Evolutionary conservation across 2,888 invertebrate genomes (phyloP).

Genomic region (Nomada ferruginata): DNA sequence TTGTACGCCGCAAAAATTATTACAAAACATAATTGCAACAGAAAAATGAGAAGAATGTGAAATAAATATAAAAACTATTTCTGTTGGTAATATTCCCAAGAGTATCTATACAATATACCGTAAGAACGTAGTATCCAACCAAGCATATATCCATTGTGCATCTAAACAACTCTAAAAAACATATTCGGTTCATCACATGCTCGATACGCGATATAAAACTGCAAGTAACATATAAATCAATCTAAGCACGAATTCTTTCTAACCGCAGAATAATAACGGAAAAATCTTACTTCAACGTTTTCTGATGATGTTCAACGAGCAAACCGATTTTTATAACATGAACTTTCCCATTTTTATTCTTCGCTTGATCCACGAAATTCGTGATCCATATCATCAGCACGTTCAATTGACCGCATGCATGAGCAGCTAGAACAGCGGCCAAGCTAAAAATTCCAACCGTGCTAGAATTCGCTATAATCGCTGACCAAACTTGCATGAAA

Average conservation of each 20-base stretch:
- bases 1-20: too few relatives aligned
- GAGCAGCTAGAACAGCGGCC: constrained; percentile 62
- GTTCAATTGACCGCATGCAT: constrained; percentile 70
- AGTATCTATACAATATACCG: constrained; percentile 27
- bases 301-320: constrained; percentile 65
- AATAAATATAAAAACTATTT: background rate
- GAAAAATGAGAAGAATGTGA: background rate
- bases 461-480: constrained; percentile 51
- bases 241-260: background rate
- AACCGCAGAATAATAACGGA: background rate
- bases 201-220: constrained; percentile 76
- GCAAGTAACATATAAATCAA: constrained; percentile 29
- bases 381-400: constrained; percentile 59
- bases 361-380: constrained; percentile 42
- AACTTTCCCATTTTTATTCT: background rate
- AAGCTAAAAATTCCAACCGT: constrained; percentile 55
- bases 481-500: background rate
- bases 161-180: constrained; percentile 78
- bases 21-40: background rate
- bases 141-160: constrained; percentile 71
- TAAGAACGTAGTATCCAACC: constrained; percentile 52
- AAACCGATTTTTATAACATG: constrained; percentile 20
- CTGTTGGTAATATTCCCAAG: background rate
- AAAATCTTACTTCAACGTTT: constrained; percentile 46
- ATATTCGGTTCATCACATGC: constrained; percentile 71